Evolutionary conservation across 2,113 vertebrate genomes (phyloP).

Genomic region (Pedionomus torquatus): DNA sequence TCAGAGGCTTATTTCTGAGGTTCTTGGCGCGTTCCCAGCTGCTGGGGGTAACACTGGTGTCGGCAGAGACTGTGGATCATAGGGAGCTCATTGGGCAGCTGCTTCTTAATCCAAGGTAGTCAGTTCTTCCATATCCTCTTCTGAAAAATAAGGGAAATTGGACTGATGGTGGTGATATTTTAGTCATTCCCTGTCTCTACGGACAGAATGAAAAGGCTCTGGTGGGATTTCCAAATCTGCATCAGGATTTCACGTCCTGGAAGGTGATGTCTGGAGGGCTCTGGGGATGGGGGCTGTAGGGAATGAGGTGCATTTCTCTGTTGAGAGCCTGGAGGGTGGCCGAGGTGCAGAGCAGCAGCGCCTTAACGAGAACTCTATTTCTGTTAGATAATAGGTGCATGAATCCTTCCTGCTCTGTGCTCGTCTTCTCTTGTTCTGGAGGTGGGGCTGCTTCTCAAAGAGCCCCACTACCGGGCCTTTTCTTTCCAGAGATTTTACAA

Average conservation of each 20-base stretch:
- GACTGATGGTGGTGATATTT: accelerated
- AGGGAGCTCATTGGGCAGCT: not conserved
- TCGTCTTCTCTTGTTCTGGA: not conserved
- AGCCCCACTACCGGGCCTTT: not conserved
- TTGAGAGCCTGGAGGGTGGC: not conserved
- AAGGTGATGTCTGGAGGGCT: not conserved
- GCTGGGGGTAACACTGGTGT: not conserved
- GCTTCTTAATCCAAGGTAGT: not conserved
- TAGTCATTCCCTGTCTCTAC: not conserved
- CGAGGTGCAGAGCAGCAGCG: not conserved
- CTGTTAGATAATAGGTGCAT: not conserved
- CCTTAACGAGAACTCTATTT: not conserved
- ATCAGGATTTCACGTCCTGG: not conserved
- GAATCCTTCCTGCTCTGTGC: not conserved
- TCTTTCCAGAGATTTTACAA: not conserved
- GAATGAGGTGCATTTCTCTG: not conserved
- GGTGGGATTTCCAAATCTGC: not conserved
- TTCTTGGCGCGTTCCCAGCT: not conserved
- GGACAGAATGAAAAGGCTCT: not conserved
- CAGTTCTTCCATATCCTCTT: not conserved
- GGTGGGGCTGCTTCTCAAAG: not conserved
- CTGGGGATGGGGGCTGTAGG: not conserved
- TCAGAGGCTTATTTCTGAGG: not conserved
- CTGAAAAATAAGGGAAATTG: not conserved
- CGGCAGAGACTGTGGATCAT: not conserved